phyloP scores from a whole-genome alignment of 2,888 invertebrate genomes.

The Drosophila setosimentum region DNA sequence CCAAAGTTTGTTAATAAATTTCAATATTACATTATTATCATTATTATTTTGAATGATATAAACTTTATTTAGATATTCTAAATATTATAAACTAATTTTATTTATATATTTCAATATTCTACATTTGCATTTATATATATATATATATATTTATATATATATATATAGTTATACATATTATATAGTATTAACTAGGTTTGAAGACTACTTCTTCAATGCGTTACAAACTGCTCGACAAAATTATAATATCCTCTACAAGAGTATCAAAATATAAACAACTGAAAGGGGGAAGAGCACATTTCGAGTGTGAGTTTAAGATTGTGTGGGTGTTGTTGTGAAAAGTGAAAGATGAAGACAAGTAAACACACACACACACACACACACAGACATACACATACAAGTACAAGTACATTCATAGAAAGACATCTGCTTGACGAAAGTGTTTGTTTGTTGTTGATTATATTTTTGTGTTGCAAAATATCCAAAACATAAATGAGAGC shows the following conservation, averaged over 20 bases:
- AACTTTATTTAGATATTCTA: background rate
- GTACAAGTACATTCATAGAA: background rate
- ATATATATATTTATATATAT: too few species aligned
- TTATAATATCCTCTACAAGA: background rate
- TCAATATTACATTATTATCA: accelerated
- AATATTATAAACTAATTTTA: background rate
- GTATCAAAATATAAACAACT: background rate
- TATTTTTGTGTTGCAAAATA: slow-evolving; percentile 44
- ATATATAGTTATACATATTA: background rate
- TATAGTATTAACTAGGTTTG: background rate
- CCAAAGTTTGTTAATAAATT: background rate
- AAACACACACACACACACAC: background rate
- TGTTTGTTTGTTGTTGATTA: slow-evolving; percentile 59
- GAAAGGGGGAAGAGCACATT: background rate
- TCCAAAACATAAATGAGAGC: slow-evolving; percentile 1
- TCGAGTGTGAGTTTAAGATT: background rate
- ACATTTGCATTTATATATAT: too few species aligned
- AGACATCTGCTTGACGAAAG: slow-evolving; percentile 32
- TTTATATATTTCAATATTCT: background rate
- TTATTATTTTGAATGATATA: too few species aligned
- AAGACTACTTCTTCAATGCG: background rate
- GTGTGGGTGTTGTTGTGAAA: background rate
- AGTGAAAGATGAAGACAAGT: background rate
- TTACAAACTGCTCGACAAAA: background rate
- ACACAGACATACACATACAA: background rate